Percentiles rank a stretch among this genome's conserved stretches.
phyloP scores from a whole-genome alignment of 2,797 vertebrate species.

The Tamandua tetradactyla region DNA sequence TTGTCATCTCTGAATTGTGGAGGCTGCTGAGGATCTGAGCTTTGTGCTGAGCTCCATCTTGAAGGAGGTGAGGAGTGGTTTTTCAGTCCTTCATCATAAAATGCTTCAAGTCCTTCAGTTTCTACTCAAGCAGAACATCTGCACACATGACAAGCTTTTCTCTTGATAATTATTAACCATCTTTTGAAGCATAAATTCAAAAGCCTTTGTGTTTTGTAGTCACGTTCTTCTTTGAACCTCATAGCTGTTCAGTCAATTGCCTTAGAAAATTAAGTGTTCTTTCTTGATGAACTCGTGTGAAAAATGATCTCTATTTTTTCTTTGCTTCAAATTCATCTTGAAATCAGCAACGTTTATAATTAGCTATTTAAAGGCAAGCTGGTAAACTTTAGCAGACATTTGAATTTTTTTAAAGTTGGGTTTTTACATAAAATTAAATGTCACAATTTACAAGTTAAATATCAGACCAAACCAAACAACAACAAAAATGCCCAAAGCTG shows the following conservation, averaged over 20 bases:
- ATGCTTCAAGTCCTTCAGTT: neutral
- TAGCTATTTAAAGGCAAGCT: neutral
- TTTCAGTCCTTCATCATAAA: neutral
- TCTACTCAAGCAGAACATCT: neutral
- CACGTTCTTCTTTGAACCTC: neutral
- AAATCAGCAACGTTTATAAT: neutral
- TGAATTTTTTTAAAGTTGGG: neutral
- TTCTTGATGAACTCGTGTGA: neutral
- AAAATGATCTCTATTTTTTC: slow-evolving; percentile 15
- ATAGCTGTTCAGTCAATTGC: neutral
- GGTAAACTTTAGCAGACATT: neutral
- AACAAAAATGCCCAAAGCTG: neutral
- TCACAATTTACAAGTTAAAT: neutral
- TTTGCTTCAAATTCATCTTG: neutral
- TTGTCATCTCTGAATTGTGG: slow-evolving; percentile 28
- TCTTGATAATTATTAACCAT: neutral
- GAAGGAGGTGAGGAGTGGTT: neutral
- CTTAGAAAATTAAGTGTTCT: neutral
- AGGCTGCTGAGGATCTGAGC: neutral
- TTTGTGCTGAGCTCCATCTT: neutral
- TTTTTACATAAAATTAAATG: neutral
- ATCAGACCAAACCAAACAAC: too few species aligned
- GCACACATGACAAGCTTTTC: neutral
- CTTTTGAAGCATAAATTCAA: neutral
- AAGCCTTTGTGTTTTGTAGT: neutral